These are phyloP conservation scores for Harpegnathos saltator DNA, from an alignment of 1,140 invertebrate genomes.

Conservation along the genomic window DNA sequence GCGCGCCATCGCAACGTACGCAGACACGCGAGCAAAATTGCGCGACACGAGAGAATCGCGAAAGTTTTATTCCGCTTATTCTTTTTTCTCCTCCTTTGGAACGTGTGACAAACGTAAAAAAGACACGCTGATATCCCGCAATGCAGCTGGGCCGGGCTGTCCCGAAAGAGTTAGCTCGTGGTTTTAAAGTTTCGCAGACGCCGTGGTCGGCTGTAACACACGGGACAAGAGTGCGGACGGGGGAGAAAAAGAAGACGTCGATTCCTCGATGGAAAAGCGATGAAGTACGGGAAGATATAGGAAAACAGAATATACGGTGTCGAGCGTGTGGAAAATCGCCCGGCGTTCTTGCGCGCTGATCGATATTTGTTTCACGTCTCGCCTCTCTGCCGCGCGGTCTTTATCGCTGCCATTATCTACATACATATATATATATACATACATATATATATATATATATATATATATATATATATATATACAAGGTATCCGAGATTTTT, in stretches of 20 bases:
- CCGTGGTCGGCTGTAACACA: constrained; percentile 24
- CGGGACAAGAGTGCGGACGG: neutral
- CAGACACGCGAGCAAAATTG: neutral
- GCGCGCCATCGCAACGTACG: neutral
- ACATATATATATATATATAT: neutral
- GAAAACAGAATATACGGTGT: constrained; percentile 50
- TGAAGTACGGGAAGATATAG: constrained; percentile 53
- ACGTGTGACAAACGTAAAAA: constrained; percentile 29
- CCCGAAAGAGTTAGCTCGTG: constrained; percentile 54
- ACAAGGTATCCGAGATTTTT: too few species aligned
- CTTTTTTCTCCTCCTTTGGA: constrained; percentile 14
- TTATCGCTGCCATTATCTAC: constrained; percentile 43
- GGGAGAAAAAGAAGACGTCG: neutral
- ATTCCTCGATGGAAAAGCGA: constrained; percentile 49
- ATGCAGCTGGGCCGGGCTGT: constrained; percentile 4
- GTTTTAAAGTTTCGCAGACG: constrained; percentile 45
- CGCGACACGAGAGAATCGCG: constrained; percentile 2
- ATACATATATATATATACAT: neutral
- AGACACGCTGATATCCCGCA: constrained; percentile 27
- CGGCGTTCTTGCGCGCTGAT: constrained; percentile 38
- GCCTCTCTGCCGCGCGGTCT: constrained; percentile 11
- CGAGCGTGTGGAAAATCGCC: constrained; percentile 48
- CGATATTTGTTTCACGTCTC: constrained; percentile 59
- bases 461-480: too few species aligned
- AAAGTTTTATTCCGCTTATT: constrained; percentile 40